Evolutionary conservation across 2,797 vertebrate species (phyloP), one percentile per base, ranked within the genome.

Genomic region (Danio choprae): DNA sequence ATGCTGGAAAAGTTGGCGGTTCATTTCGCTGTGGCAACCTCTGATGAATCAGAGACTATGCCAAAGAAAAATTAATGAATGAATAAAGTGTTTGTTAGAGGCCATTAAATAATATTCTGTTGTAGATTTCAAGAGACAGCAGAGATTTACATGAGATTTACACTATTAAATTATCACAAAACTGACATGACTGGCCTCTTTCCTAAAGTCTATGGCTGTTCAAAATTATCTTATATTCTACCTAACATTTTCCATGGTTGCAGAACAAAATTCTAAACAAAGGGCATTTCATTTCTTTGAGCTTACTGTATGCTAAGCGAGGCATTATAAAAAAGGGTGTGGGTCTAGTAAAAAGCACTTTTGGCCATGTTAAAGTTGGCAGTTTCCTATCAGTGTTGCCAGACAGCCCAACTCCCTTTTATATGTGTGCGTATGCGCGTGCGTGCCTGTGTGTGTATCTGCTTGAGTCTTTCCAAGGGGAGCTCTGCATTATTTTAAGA

Each of bases 381-480:
- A 71, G 77, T 53, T 58, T 80, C 72, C 59, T 78, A 68, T 82
- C 53, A 41, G 77, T 50, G 50, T 80, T 71, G 72, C 63, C 82
- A 83, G 82, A 80, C 50, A 58, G 77, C 20, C 82, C 43, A 53
- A 69, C 71, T 71, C 65, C 67, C 73, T 71, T 8, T 55, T 46
- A 50, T 41, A 22, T 60, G 36, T 60, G 29, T 41, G 38, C 72
- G 55, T 55, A 56, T 43, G 29, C 51, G 43, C 38, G 41, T 29
- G 18, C 29, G 46, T 46, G 43, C 50, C 71, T 63, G 70, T 7
- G 50, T 50, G 22, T 60, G 22, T 53, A 40, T 65, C 44, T 67
- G 46, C 41, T 76, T 59, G 9, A 36, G 53, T 4, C 2, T 55
- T 76, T 64, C 15, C 51, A 18, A 53, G 15, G 12, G 3, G 12